Percentiles rank a stretch among this genome's conserved stretches.
These are phyloP conservation scores for Leptodactylus fuscus DNA, from an alignment of 2,113 vertebrate species.

Conservation along the genomic window DNA sequence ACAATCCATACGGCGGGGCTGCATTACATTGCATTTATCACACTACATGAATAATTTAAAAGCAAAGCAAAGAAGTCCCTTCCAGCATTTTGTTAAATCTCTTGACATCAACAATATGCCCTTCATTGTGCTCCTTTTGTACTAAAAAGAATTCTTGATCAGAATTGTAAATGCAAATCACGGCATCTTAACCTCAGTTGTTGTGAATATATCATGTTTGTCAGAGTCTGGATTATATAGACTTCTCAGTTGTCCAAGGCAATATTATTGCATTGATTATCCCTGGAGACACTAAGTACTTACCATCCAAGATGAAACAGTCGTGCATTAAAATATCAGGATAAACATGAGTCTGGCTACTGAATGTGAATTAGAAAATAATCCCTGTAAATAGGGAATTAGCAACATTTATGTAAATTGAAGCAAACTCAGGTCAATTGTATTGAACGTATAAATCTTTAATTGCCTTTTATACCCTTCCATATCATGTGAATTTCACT, in stretches of 20 bases:
- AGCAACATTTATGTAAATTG: neutral
- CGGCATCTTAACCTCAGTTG: neutral
- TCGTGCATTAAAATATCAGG: neutral
- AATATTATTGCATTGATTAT: slow-evolving; percentile 27
- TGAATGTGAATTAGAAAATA: slow-evolving; percentile 11
- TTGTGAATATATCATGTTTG: no score
- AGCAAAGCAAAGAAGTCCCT: neutral
- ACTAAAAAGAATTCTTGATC: neutral
- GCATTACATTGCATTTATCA: neutral
- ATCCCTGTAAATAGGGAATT: neutral
- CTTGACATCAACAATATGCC: neutral
- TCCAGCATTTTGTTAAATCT: neutral
- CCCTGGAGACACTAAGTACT: slow-evolving; percentile 35
- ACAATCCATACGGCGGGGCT: neutral
- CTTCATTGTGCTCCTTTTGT: neutral
- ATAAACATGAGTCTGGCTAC: neutral
- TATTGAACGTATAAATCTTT: neutral
- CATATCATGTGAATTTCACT: neutral
- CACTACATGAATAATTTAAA: neutral
- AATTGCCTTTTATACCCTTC: neutral
- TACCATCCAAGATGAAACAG: neutral
- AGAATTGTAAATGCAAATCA: neutral
- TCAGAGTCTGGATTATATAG: neutral
- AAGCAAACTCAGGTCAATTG: slow-evolving; percentile 16
- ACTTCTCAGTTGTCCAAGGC: neutral